A percentile compares a stretch with the other conserved stretches of the same genome.
These are phyloP conservation scores for Vesta saturnalis DNA, from an alignment of 2,888 invertebrate species.

Conservation along the genomic window DNA sequence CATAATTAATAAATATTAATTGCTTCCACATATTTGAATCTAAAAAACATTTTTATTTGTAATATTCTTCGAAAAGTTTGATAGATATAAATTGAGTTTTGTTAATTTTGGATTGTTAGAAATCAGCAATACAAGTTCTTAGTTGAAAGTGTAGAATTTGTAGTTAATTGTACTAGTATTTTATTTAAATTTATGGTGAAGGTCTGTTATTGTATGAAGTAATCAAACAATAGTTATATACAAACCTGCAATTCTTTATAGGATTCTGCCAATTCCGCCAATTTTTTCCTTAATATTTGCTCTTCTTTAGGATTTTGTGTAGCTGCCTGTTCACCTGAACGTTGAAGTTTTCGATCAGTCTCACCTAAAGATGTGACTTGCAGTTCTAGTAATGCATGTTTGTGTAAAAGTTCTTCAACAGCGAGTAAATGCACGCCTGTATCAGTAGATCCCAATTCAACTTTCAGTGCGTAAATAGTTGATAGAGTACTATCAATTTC, in stretches of 20 bases:
- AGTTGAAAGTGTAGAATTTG: too few relatives aligned
- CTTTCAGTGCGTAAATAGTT: constrained; percentile 86
- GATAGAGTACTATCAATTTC: constrained; percentile 91
- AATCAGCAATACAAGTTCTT: too few relatives aligned
- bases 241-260: constrained; percentile 72
- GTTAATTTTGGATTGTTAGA: too few relatives aligned
- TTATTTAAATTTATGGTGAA: too few relatives aligned
- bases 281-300: constrained; percentile 73
- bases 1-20: too few relatives aligned
- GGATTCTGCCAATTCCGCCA: constrained; percentile 80
- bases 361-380: constrained; percentile 91
- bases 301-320: constrained; percentile 66
- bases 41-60: too few relatives aligned
- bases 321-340: constrained; percentile 66
- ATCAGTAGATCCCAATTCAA: constrained; percentile 79
- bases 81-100: too few relatives aligned
- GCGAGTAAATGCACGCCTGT: constrained; percentile 94
- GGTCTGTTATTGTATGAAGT: neutral
- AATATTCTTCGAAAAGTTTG: too few relatives aligned
- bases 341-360: constrained; percentile 79
- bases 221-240: too few relatives aligned
- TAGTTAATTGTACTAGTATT: constrained; percentile 7
- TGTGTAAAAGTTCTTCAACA: constrained; percentile 94
- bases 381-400: constrained; percentile 91
- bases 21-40: too few relatives aligned